Percentiles rank a stretch among this genome's conserved stretches.
These are phyloP conservation scores for Salvelinus fontinalis DNA, from an alignment of 2,113 vertebrate genomes.

Conservation along the genomic window DNA sequence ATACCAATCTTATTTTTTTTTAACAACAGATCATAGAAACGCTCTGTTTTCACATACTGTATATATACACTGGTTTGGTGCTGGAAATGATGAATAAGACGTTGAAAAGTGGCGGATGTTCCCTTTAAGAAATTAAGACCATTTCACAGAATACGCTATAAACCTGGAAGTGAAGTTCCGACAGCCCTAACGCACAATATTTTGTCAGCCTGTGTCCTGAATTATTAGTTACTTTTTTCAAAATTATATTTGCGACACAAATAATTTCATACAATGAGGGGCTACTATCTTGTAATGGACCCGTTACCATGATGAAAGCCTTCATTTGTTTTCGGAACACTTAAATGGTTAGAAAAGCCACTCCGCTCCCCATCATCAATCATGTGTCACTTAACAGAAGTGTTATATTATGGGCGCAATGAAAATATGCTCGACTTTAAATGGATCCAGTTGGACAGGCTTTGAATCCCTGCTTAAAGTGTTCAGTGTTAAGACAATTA, in stretches of 20 bases:
- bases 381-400: constrained; percentile 75
- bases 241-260: constrained; percentile 79
- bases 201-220: constrained; percentile 61
- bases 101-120: constrained; percentile 27
- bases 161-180: constrained; percentile 65
- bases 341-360: constrained; percentile 76
- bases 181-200: constrained; percentile 33
- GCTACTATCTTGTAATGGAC: constrained; percentile 80
- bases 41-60: too few species aligned
- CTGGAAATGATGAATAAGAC: too few species aligned
- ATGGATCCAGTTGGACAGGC: constrained; percentile 60
- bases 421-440: constrained; percentile 65
- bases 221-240: constrained; percentile 80
- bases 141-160: constrained; percentile 73
- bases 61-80: too few species aligned
- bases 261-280: constrained; percentile 75
- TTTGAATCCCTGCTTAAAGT: constrained; percentile 52
- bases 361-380: constrained; percentile 75
- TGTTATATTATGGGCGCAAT: constrained; percentile 68
- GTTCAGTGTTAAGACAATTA: constrained; percentile 66
- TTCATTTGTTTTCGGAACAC: constrained; percentile 81
- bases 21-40: too few species aligned
- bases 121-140: constrained; percentile 76
- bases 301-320: constrained; percentile 78
- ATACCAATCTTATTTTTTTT: too few species aligned